These are phyloP conservation scores for Heliconius cydno DNA, from an alignment of 2,888 invertebrate species.

Conservation along the genomic window DNA sequence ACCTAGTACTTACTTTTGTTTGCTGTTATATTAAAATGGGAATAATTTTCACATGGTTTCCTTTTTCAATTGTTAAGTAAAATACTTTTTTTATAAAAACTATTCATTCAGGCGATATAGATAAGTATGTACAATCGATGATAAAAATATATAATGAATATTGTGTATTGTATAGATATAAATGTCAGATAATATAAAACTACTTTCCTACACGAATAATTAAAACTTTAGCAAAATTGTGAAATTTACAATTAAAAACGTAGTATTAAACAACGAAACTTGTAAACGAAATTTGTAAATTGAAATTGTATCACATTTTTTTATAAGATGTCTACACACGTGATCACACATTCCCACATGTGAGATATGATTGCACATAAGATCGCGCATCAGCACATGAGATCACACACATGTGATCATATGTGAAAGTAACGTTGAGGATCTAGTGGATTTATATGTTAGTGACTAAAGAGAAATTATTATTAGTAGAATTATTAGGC, in stretches of 20 bases:
- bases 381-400: neutral
- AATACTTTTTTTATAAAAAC: neutral
- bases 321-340: neutral
- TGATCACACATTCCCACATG: too few species aligned
- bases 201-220: neutral
- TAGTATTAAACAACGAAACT: neutral
- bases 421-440: too few species aligned
- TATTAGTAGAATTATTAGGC: too few species aligned
- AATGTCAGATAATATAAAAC: neutral
- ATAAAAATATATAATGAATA: neutral
- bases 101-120: neutral
- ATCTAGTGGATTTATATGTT: too few species aligned
- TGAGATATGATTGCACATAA: too few species aligned
- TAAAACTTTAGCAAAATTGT: neutral
- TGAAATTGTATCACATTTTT: neutral
- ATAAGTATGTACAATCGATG: neutral
- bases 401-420: too few species aligned
- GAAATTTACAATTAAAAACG: neutral
- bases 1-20: neutral
- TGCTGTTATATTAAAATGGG: neutral
- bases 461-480: too few species aligned
- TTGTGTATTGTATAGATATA: neutral
- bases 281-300: neutral
- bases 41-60: neutral
- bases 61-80: neutral